Conservation (phyloP, 2,888 invertebrate species). For the Aphodius granarius region DNA sequence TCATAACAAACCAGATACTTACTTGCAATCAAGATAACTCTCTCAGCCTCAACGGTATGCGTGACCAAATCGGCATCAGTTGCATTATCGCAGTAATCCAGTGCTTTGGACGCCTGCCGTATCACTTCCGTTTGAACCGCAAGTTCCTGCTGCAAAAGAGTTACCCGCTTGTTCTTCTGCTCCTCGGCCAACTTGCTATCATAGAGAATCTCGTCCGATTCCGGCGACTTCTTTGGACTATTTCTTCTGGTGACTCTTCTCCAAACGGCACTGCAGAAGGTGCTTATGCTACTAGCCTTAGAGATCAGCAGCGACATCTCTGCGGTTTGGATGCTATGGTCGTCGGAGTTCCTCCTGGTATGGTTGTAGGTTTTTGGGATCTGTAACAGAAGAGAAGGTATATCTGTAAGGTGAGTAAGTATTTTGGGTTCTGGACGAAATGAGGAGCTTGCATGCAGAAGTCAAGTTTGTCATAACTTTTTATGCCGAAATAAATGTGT, state of each 20-base stretch:
- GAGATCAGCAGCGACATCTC: conserved; percentile 33
- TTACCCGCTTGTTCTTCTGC: conserved; percentile 1
- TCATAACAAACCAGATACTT: neutral
- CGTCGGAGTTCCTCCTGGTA: conserved; percentile 1
- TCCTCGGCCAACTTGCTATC: conserved; percentile 11
- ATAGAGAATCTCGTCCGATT: conserved; percentile 7
- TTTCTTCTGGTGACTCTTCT: conserved; percentile 16
- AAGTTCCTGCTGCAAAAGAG: conserved; percentile 26
- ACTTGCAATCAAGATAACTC: conserved; percentile 41
- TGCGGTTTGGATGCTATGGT: conserved; percentile 27
- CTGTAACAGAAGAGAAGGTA: neutral
- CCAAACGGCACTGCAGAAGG: conserved; percentile 16
- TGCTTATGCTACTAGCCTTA: conserved; percentile 25
- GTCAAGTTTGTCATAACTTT: too few species aligned
- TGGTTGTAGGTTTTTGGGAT: neutral
- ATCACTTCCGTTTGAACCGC: conserved; percentile 44
- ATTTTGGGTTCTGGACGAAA: neutral
- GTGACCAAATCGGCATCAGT: conserved; percentile 26
- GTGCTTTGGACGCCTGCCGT: conserved; percentile 43
- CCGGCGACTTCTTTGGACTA: neutral
- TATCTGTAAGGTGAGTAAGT: neutral
- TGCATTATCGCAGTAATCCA: conserved; percentile 35
- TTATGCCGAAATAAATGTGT: too few species aligned
- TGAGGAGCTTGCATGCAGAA: too few species aligned
- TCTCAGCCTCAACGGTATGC: conserved; percentile 43